Evolutionary conservation across 2,113 vertebrate genomes (phyloP), one percentile per base, ranked within the genome.

Genomic region (Stercorarius parasiticus): DNA sequence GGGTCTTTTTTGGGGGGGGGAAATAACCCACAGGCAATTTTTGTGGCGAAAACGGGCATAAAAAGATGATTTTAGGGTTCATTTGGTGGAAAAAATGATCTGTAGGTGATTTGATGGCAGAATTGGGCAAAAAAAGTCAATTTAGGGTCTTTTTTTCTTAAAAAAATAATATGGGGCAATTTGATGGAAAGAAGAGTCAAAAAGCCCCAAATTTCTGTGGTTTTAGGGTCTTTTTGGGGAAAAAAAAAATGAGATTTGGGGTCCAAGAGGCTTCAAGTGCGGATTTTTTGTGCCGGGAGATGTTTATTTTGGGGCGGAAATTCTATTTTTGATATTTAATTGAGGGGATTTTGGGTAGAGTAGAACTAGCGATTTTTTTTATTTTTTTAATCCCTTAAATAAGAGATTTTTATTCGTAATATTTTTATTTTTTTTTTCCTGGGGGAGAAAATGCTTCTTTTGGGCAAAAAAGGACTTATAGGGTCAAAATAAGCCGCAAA

Each of bases 71-170:
- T 42, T 65, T 65, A 40, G 19, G 40, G 38, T 10, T 43, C 27
- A n/a, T n/a, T n/a, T n/a, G 23, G 32, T 21, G 34, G 14, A 2
- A 2, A 14, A 5, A 2, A 19, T n/a, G 6, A 27, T 13, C 6
- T 4, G 5, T 5, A 5, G 66, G 45, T 7, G 45, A 26, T 49
- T n/a, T 49, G 16, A 10, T 4, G 12, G 15, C 32, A 27, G 25
- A 36, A 36, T 13, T 50, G 45, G 45, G 34, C 17, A 29, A 9
- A 36, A 69, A 36, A 69, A 18, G 26, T 5, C 6, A 70, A 50
- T 70, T 70, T 70, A 3, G 25, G n/a, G 25, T 29, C 38, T 38
- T 64, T 6, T 47, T 49, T 49, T 20, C 45, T 43, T 43, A 20
- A 53, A 29, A 29, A 53, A 53, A 18, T 55, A 55, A 55, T 15